Conservation (phyloP, 2,113 vertebrate species). For the Galbula dea region DNA sequence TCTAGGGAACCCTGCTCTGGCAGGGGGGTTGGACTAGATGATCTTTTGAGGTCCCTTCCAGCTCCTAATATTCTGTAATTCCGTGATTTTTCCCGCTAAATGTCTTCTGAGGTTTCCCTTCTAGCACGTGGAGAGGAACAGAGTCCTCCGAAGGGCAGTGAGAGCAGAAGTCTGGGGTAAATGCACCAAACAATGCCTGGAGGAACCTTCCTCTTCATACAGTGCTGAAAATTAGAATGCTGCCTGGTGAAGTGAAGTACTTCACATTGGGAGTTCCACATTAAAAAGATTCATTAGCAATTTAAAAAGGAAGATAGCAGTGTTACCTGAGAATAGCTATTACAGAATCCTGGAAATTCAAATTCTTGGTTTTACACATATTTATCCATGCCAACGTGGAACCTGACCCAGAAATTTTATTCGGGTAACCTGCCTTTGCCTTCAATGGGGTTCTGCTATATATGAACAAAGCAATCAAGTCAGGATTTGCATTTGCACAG, state of each 20-base stretch:
- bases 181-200: neutral
- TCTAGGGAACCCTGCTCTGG: no score
- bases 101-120: neutral
- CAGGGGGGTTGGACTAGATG: no score
- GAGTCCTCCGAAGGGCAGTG: neutral
- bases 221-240: neutral
- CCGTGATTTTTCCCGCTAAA: neutral
- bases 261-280: neutral
- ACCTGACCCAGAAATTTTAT: constrained; percentile 13
- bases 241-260: neutral
- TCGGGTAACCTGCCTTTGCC: constrained; percentile 5
- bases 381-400: constrained; percentile 13
- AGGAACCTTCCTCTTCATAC: neutral
- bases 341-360: constrained; percentile 2
- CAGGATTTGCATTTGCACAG: neutral
- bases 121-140: fast-evolving
- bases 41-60: no score
- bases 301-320: neutral
- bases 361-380: neutral
- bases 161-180: neutral
- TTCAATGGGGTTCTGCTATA: neutral
- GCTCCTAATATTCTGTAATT: no score
- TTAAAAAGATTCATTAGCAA: neutral
- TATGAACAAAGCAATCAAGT: neutral
- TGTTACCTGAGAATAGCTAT: neutral